phyloP scores from a whole-genome alignment of 2,797 vertebrate species.

The Malurus leucopterus region DNA sequence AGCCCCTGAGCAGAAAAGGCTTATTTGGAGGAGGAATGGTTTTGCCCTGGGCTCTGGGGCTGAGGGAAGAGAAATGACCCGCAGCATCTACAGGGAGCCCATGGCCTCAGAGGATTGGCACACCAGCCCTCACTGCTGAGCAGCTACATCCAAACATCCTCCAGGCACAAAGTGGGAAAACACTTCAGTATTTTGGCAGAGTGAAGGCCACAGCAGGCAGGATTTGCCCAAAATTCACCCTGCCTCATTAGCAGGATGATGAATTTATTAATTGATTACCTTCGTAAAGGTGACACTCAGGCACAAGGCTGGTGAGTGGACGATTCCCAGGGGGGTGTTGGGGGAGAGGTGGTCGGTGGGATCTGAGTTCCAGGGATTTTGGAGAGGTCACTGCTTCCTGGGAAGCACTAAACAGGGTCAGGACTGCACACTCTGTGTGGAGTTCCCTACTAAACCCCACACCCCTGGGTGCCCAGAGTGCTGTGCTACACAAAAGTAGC shows the following conservation, averaged over 20 bases:
- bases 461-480: neutral
- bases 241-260: neutral
- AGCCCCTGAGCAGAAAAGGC: neutral
- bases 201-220: neutral
- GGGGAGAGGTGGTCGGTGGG: neutral
- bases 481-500: neutral
- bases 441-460: neutral
- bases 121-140: neutral
- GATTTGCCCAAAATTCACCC: neutral
- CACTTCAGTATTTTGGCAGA: neutral
- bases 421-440: neutral
- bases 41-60: neutral
- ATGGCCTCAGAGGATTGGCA: fast-evolving
- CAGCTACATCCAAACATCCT: neutral
- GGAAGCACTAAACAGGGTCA: constrained; percentile 12
- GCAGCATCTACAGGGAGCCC: neutral
- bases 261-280: neutral
- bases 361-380: neutral
- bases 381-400: constrained; percentile 3
- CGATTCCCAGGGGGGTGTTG: neutral
- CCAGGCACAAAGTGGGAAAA: neutral
- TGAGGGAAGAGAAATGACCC: neutral
- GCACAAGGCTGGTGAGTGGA: fast-evolving
- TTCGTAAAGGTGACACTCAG: neutral
- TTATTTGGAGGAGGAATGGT: neutral